These are phyloP conservation scores for Motacilla tschutschensis DNA, from an alignment of 2,113 vertebrate species.

Conservation along the genomic window DNA sequence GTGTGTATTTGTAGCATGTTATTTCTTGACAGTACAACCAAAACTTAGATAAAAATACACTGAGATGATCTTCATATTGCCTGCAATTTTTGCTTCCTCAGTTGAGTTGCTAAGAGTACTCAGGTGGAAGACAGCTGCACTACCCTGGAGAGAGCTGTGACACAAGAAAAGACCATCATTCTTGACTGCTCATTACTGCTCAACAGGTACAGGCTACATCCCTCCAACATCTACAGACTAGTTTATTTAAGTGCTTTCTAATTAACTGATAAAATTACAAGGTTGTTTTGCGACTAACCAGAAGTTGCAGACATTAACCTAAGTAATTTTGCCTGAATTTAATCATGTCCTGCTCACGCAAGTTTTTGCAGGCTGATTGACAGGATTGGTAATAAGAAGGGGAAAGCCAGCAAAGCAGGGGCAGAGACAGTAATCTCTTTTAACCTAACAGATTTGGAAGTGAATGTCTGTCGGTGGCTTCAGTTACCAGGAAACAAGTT, in stretches of 20 bases:
- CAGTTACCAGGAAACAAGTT: background rate
- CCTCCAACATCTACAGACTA: background rate
- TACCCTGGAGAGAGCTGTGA: background rate
- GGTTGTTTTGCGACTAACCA: background rate
- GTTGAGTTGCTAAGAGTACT: background rate
- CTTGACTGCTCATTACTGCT: background rate
- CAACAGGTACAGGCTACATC: background rate
- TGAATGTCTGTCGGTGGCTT: background rate
- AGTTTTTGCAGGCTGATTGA: background rate
- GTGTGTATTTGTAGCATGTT: background rate
- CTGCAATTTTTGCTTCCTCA: background rate
- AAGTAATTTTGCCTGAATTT: background rate
- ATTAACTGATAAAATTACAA: background rate
- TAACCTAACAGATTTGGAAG: background rate
- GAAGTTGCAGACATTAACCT: background rate
- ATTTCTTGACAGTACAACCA: background rate
- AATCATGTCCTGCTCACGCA: background rate
- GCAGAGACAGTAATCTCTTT: background rate
- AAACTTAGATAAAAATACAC: background rate
- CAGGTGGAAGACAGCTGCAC: background rate
- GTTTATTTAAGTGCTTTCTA: background rate
- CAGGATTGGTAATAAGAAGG: rapidly evolving
- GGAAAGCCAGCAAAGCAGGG: background rate
- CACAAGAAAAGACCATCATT: background rate
- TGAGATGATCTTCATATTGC: background rate